Evolutionary conservation across 2,888 invertebrate species (phyloP).

Genomic region (Agrilus cyanescens): DNA sequence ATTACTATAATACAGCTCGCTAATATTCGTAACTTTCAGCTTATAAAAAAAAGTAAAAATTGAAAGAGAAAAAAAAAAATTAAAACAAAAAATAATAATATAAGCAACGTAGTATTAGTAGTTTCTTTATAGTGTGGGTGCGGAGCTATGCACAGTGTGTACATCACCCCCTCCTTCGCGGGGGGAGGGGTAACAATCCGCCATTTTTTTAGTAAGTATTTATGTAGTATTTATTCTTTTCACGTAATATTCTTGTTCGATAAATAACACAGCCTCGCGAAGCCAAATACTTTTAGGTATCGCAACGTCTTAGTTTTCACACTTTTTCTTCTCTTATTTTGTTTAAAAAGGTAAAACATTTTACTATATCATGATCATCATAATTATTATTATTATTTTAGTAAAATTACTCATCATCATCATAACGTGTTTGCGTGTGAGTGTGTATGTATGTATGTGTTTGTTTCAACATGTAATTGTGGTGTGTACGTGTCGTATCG

Average conservation of each 20-base stretch:
- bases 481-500: neutral
- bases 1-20: constrained; percentile 26
- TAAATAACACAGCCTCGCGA: constrained; percentile 47
- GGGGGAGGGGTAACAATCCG: too few species aligned
- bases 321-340: too few species aligned
- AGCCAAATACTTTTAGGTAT: constrained; percentile 47
- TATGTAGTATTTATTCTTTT: constrained; percentile 18
- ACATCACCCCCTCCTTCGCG: constrained; percentile 8
- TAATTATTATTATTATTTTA: constrained; percentile 7
- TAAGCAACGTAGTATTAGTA: constrained; percentile 12
- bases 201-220: too few species aligned
- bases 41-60: constrained; percentile 11
- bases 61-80: constrained; percentile 10
- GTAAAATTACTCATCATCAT: too few species aligned
- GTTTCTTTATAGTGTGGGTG: constrained; percentile 23
- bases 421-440: too few species aligned
- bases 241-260: constrained; percentile 38
- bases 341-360: constrained; percentile 18
- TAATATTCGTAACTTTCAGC: constrained; percentile 12
- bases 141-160: constrained; percentile 28
- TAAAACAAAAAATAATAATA: constrained; percentile 3
- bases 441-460: neutral
- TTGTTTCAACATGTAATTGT: constrained; percentile 3
- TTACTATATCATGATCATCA: constrained; percentile 23
- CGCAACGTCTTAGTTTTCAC: constrained; percentile 11